A percentile compares a stretch with the other conserved stretches of the same genome.
Evolutionary conservation across 2,888 invertebrate species (phyloP).

Genomic region (Hydriomena furcata): DNA sequence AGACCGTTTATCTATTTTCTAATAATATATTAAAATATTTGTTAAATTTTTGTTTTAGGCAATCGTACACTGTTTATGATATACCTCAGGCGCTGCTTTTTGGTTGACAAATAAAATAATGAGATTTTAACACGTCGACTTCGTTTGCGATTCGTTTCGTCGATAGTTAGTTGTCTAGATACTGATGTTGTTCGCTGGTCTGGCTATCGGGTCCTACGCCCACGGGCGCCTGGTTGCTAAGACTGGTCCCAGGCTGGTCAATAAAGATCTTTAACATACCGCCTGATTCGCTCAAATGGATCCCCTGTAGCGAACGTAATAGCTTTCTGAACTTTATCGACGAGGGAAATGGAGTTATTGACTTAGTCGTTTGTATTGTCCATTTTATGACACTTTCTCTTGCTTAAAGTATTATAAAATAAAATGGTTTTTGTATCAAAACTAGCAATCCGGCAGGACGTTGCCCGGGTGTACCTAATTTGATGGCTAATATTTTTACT

Average conservation of each 20-base stretch:
- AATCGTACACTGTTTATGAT: too few relatives aligned
- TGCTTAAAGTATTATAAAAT: not conserved
- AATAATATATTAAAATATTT: too few relatives aligned
- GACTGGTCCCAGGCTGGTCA: slow-evolving; percentile 42
- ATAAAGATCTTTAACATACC: slow-evolving; percentile 36
- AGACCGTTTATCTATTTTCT: too few relatives aligned
- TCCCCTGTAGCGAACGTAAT: slow-evolving; percentile 33
- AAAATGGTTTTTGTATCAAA: too few relatives aligned
- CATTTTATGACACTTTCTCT: slow-evolving; percentile 24
- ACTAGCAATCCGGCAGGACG: too few relatives aligned
- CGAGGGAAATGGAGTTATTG: slow-evolving; percentile 28
- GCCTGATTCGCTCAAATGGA: slow-evolving; percentile 33
- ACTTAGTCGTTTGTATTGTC: slow-evolving; percentile 17
- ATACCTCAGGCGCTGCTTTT: too few relatives aligned
- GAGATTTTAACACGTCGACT: not conserved
- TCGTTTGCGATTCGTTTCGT: slow-evolving; percentile 6
- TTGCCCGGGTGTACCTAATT: too few relatives aligned
- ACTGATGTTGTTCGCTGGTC: slow-evolving; percentile 6
- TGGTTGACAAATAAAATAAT: too few relatives aligned
- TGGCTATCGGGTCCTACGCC: slow-evolving; percentile 43
- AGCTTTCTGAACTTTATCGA: slow-evolving; percentile 32
- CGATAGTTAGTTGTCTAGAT: slow-evolving; percentile 9
- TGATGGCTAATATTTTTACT: too few relatives aligned
- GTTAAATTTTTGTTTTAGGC: too few relatives aligned
- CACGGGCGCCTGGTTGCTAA: slow-evolving; percentile 36